Conservation (phyloP, 2,797 vertebrate genomes). For the Manis crassicaudata region DNA sequence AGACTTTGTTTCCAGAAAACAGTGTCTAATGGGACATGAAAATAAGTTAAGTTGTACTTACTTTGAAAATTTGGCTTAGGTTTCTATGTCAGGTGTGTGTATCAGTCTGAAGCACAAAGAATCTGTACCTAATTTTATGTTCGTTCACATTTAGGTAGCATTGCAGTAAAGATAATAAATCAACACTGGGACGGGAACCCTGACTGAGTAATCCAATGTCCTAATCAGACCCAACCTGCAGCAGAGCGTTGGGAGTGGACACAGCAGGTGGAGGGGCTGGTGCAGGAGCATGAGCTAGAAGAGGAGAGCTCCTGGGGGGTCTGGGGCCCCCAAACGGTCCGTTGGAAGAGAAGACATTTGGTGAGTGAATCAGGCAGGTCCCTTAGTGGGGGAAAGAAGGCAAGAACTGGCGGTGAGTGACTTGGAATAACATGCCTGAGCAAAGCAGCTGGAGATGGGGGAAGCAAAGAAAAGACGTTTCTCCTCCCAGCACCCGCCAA, state of each 20-base stretch:
- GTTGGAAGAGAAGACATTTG: not conserved
- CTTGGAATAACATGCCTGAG: not conserved
- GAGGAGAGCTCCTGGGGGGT: not conserved
- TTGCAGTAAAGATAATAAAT: not conserved
- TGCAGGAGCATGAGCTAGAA: not conserved
- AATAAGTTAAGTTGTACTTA: not conserved
- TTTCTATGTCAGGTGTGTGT: no score
- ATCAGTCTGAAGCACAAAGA: not conserved
- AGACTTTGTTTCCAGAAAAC: not conserved
- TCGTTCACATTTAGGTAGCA: not conserved
- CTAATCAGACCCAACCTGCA: not conserved
- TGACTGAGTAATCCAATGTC: not conserved
- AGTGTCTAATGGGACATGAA: not conserved
- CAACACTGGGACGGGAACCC: not conserved
- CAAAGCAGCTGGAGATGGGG: not conserved
- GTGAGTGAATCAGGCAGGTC: not conserved
- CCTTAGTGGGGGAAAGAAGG: not conserved
- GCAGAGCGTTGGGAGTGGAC: not conserved
- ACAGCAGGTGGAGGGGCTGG: not conserved
- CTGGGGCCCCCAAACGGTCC: not conserved
- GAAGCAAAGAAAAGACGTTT: not conserved
- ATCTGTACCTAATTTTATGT: not conserved
- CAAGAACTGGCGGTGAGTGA: not conserved
- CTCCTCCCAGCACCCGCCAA: not conserved
- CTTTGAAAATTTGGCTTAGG: not conserved